These are phyloP conservation scores for Belgica antarctica DNA, from an alignment of 2,888 invertebrate species.

Conservation along the genomic window DNA sequence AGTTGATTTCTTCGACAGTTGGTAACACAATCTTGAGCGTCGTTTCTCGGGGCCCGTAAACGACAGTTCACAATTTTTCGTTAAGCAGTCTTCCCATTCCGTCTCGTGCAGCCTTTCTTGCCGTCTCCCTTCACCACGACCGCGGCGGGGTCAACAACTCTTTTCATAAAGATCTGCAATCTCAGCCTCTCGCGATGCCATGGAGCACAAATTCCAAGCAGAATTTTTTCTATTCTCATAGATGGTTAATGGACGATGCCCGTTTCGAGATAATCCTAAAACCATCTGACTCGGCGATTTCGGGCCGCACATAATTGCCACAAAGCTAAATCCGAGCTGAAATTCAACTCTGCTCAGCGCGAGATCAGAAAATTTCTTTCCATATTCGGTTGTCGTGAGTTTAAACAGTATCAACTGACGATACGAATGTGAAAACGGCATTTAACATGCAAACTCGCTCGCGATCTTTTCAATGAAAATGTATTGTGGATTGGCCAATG, in stretches of 20 bases:
- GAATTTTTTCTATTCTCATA: background rate
- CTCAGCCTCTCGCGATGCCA: background rate
- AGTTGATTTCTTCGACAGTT: constrained; percentile 11
- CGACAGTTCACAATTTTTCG: background rate
- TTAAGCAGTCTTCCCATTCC: background rate
- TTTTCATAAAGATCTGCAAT: constrained; percentile 1
- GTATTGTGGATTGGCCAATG: constrained; percentile 23
- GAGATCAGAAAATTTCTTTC: background rate
- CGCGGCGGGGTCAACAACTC: background rate
- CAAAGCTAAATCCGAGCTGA: too few relatives aligned
- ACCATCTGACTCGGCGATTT: background rate
- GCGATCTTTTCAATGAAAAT: constrained; percentile 21
- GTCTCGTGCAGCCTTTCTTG: too few relatives aligned
- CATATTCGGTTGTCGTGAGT: constrained; percentile 6
- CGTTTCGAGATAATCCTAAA: background rate
- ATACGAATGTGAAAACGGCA: background rate
- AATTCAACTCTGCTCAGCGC: background rate
- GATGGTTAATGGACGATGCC: background rate
- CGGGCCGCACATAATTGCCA: background rate
- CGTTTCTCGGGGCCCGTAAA: background rate
- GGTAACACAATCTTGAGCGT: background rate
- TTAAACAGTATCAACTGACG: constrained; percentile 6
- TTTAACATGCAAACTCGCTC: constrained; percentile 17
- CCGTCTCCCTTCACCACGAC: too few relatives aligned
- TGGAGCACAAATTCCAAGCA: too few relatives aligned